Percentiles rank a stretch among this genome's conserved stretches.
Conservation (phyloP, 1,140 invertebrate genomes). For the Homalodisca vitripennis region DNA sequence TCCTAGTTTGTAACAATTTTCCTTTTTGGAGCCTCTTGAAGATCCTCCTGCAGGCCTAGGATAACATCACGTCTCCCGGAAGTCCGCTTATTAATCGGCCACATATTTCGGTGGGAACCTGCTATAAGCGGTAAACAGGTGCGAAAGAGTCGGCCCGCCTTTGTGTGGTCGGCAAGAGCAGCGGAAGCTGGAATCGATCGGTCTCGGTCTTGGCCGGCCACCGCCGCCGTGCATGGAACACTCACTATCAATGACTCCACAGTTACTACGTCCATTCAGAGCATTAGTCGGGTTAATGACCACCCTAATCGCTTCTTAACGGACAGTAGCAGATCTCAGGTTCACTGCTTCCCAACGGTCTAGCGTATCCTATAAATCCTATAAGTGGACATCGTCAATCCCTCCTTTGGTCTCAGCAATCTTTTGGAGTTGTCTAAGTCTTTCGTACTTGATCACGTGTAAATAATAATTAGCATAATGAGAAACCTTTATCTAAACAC, state of each 20-base stretch:
- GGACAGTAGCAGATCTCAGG: too few species aligned
- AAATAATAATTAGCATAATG: too few species aligned
- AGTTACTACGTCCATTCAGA: constrained; percentile 3
- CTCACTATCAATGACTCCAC: not conserved
- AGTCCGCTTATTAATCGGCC: constrained; percentile 11
- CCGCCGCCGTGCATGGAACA: not conserved
- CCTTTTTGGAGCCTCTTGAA: too few species aligned
- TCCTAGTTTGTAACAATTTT: too few species aligned
- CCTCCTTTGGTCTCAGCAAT: too few species aligned
- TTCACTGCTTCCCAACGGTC: not conserved
- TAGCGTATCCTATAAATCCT: too few species aligned
- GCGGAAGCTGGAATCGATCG: constrained; percentile 10
- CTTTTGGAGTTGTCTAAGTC: too few species aligned
- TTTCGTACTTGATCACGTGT: too few species aligned
- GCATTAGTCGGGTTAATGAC: constrained; percentile 14
- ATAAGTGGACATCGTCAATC: too few species aligned
- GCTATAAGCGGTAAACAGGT: not conserved
- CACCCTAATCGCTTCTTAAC: constrained; percentile 8
- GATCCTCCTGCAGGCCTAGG: not conserved
- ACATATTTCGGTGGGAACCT: not conserved
- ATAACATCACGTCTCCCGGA: not conserved
- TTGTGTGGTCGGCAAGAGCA: not conserved
- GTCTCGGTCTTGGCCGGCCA: not conserved
- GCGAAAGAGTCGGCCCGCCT: not conserved
- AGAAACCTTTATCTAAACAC: too few species aligned